Evolutionary conservation across 2,888 invertebrate genomes (phyloP).

Genomic region (Brachyptera risi): DNA sequence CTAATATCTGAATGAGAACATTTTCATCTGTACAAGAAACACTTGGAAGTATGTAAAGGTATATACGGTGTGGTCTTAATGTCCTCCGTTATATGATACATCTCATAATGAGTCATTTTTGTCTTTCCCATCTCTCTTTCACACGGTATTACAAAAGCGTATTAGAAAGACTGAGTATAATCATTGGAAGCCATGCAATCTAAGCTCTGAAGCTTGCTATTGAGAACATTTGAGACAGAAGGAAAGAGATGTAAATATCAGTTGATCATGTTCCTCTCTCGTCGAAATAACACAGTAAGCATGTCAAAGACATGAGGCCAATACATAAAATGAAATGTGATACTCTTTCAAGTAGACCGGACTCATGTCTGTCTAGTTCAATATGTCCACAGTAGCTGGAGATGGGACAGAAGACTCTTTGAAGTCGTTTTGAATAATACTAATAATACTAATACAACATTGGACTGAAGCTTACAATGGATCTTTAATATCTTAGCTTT

Average conservation of each 20-base stretch:
- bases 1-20: slow-evolving; percentile 24
- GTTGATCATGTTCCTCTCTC: slow-evolving; percentile 13
- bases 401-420: not conserved
- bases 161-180: slow-evolving; percentile 17
- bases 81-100: not conserved
- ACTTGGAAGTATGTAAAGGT: slow-evolving; percentile 7
- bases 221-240: not conserved
- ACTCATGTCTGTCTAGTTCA: not conserved
- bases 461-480: not conserved
- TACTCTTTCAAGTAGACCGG: too few species aligned
- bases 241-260: slow-evolving; percentile 13
- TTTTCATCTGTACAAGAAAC: not conserved
- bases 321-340: not conserved
- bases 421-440: slow-evolving; percentile 8
- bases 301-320: slow-evolving; percentile 5
- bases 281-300: not conserved
- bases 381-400: not conserved
- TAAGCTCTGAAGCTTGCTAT: slow-evolving; percentile 4
- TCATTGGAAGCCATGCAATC: slow-evolving; percentile 16
- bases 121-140: slow-evolving; percentile 1
- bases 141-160: slow-evolving; percentile 11
- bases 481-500: slow-evolving; percentile 6
- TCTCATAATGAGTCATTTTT: not conserved
- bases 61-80: slow-evolving; percentile 14
- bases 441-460: not conserved